Base-by-base conservation (phyloP, 2,888 invertebrate species). In the Cryptops parisi region DNA sequence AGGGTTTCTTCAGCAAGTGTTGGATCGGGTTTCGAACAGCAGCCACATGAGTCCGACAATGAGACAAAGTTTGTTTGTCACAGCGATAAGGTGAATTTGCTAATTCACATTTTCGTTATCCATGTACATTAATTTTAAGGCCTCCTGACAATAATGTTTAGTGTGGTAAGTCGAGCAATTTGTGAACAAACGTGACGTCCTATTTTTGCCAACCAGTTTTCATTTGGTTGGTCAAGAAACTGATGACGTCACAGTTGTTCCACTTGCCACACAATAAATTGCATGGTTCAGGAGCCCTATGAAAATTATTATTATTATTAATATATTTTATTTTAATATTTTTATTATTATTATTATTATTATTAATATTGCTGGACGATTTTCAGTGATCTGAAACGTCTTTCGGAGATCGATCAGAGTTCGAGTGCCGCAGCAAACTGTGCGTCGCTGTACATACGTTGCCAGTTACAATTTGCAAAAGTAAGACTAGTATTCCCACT, bases 381-480 rank as follows among this genome's bases (percentile, higher is more conserved):
- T n/a, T 52, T 24, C 39, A 54, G 78, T 57, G 83, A 84, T 64
- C 71, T 84, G 22, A 73, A 78, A 61, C 75, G 80, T 68, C 73
- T 72, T 38, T 64, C 68, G 17, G 65, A 69, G 55, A 63, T 73
- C 51, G 73, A 72, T 57, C 64, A 62, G 0, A 60, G 58, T 12
- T 81, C 85, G 67, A 78, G 81, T 21, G 85, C 86, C 19, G 81
- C 85, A 2, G 84, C 88, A 6, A 80, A 83, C 65, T 88, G 88
- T 67, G 80, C 84, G 47, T 81, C 84, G 15, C 72, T 85, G 56
- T 86, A 84, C 64, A 81, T 86, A 57, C 80, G 82, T 48, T 73
- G 74, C 49, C 67, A 74, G 55, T 63, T 74, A n/a, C 64, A 60
- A 6, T 56, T 63, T 33, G 49, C 58, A 19, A 60, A 61, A 47